Evolutionary conservation across 2,113 vertebrate genomes (phyloP).

Genomic region (Diadophis punctatus): DNA sequence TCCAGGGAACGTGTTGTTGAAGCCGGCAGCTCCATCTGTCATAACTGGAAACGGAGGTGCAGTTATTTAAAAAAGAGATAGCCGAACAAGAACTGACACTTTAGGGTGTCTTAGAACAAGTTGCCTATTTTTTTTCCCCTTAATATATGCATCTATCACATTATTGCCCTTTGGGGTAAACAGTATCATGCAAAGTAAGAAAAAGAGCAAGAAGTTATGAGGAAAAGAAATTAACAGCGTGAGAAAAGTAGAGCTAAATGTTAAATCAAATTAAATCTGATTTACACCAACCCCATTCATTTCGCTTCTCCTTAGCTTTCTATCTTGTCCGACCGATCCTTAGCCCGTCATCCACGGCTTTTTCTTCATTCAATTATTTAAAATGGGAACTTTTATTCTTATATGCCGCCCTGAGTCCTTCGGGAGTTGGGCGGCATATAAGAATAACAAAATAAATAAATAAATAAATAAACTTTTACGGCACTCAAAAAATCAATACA

Average conservation of each 20-base stretch:
- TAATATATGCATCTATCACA: neutral
- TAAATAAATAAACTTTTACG: too few species aligned
- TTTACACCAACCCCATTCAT: neutral
- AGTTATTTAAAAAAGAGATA: neutral
- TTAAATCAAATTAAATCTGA: neutral
- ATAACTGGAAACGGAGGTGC: neutral
- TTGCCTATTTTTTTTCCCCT: neutral
- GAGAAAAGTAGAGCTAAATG: neutral
- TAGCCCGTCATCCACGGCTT: neutral
- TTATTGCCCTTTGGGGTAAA: neutral
- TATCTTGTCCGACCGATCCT: neutral
- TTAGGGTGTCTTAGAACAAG: neutral
- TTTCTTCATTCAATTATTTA: neutral
- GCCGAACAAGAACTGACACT: neutral
- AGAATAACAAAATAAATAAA: too few species aligned
- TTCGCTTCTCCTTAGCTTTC: neutral
- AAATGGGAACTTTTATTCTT: neutral
- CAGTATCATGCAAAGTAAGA: neutral
- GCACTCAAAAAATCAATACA: neutral
- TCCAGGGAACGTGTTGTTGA: neutral
- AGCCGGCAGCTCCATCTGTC: neutral
- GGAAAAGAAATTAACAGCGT: neutral
- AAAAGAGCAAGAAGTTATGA: neutral
- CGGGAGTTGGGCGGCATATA: too few species aligned
- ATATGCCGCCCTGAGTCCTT: too few species aligned